Percentiles rank a stretch among this genome's conserved stretches.
phyloP scores from a whole-genome alignment of 2,113 vertebrate species.

The Myiagra hebetior region DNA sequence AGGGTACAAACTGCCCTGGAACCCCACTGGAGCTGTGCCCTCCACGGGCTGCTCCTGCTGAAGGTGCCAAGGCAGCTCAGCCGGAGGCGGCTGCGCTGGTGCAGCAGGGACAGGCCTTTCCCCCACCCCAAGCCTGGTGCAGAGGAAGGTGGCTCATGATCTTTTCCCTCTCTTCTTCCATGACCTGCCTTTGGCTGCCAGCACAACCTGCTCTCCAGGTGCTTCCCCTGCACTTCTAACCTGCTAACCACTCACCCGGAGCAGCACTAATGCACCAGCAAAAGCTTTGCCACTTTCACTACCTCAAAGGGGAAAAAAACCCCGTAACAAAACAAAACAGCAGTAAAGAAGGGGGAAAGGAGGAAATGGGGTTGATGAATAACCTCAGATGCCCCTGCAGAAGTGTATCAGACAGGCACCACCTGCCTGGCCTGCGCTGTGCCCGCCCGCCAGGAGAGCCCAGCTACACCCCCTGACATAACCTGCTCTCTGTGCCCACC shows the following conservation, averaged over 20 bases:
- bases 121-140: accelerated
- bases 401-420: background rate
- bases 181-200: background rate
- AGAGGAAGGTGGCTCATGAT: background rate
- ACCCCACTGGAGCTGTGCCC: background rate
- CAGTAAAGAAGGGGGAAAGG: background rate
- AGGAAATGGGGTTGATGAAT: background rate
- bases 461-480: background rate
- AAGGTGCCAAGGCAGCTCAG: background rate
- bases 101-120: background rate
- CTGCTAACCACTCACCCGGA: background rate
- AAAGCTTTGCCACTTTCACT: background rate
- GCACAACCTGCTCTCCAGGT: background rate
- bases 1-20: background rate
- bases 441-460: background rate
- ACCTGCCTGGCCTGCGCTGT: accelerated
- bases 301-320: background rate
- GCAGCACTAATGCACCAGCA: background rate
- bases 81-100: accelerated
- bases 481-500: accelerated
- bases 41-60: background rate
- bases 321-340: background rate
- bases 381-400: background rate
- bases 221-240: background rate
- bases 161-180: background rate